These are phyloP conservation scores for Phocides pigmalion DNA, from an alignment of 1,140 invertebrate genomes.

Conservation along the genomic window DNA sequence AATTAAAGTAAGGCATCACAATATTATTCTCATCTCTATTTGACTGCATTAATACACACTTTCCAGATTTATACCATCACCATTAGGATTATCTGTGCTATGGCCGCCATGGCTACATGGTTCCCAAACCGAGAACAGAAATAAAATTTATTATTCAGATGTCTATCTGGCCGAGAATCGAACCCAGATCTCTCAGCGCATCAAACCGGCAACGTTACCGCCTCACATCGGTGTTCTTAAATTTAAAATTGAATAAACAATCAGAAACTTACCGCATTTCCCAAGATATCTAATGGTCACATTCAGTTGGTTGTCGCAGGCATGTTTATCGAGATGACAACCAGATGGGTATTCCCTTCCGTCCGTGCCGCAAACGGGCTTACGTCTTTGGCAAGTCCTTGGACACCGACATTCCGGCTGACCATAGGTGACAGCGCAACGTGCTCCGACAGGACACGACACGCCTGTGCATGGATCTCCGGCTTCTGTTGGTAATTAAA, in stretches of 20 bases:
- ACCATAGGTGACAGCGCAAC: slow-evolving; percentile 91
- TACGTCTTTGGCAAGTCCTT: slow-evolving; percentile 88
- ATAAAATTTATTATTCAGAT: too few species aligned
- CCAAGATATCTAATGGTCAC: slow-evolving; percentile 93
- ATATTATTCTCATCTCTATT: too few species aligned
- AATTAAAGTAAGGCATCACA: too few species aligned
- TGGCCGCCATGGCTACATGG: too few species aligned
- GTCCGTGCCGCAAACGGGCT: slow-evolving; percentile 90
- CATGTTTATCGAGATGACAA: slow-evolving; percentile 91
- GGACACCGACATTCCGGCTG: slow-evolving; percentile 90
- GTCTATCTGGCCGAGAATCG: too few species aligned
- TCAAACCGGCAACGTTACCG: too few species aligned
- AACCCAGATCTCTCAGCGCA: too few species aligned
- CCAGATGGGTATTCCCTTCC: slow-evolving; percentile 89
- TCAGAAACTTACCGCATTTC: slow-evolving; percentile 92
- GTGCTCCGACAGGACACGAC: slow-evolving; percentile 89
- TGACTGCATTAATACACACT: too few species aligned
- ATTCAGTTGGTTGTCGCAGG: slow-evolving; percentile 89
- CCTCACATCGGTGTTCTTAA: too few species aligned
- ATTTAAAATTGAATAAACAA: background rate
- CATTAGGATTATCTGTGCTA: too few species aligned
- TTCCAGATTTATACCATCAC: too few species aligned
- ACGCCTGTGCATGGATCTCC: slow-evolving; percentile 90
- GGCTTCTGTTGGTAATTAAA: slow-evolving; percentile 83
- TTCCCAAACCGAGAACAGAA: too few species aligned